Base-by-base conservation (phyloP, 2,797 vertebrate species). In the Karalla daura region DNA sequence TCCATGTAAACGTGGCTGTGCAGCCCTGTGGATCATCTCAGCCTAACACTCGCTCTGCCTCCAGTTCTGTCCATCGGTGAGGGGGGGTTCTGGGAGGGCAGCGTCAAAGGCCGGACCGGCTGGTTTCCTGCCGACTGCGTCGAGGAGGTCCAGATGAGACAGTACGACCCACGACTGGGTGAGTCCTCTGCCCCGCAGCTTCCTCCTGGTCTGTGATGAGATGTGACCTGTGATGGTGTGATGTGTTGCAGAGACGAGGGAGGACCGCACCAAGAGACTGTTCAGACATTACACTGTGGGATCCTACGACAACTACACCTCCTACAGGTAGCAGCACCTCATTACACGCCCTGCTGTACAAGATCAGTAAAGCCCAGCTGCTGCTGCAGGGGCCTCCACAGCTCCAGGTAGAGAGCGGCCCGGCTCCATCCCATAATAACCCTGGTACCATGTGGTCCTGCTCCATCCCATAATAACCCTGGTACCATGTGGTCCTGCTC, bases 71-170 rank as follows among this genome's bases (percentile, higher is more conserved):
- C 97, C 15, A 97, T 99, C 4, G 97, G 98, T 1, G 98, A 99
- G 86, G 98, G 97, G 21, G 98, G 98, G 43, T 99, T 96, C 84
- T 99, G 98, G 97, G 98, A 99, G 87, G 98, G 98, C 11, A 95
- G 88, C 0, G 98, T 99, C 67, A 99, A 99, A 77, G 98, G 98
- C 66, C 88, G 98, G 50, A 98, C 96, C 0, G 98, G 98, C 47
- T 99, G 98, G 98, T 99, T 99, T 93, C 97, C 98, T 7, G 98
- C 98, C 0, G 97, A 99, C 88, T 99, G 98, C 25, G 96, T 99
- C 1, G 97, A 99, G 70, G 98, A 99, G 84, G 97, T 99, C 64
- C 98, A 98, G 94, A 96, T 99, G 96, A 94, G 97, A 63, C 97
- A 98, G 67, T 97, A 95, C 11, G 97, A 99, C 72, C 79, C 96